Conservation (phyloP, 2,113 vertebrate species). For the Chascanopsetta lugubris region DNA sequence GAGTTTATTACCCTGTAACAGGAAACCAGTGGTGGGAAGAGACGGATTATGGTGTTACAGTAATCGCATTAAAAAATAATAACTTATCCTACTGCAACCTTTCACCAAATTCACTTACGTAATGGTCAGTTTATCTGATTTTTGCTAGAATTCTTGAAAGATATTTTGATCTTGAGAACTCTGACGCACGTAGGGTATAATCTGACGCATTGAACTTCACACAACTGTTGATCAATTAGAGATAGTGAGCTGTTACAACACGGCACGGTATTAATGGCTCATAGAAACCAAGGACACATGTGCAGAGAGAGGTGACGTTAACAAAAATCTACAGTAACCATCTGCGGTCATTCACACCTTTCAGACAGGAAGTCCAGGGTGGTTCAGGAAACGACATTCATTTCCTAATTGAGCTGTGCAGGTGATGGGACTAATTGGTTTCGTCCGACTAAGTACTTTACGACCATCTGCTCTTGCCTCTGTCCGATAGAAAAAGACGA, state of each 20-base stretch:
- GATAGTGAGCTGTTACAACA: background rate
- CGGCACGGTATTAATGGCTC: background rate
- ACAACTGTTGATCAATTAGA: background rate
- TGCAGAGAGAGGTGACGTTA: background rate
- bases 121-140: background rate
- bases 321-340: background rate
- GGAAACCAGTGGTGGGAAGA: slow-evolving; percentile 48
- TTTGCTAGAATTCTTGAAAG: background rate
- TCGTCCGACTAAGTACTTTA: background rate
- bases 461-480: no score
- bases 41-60: slow-evolving; percentile 48
- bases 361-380: background rate
- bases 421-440: background rate
- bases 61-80: slow-evolving; percentile 49
- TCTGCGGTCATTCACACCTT: background rate
- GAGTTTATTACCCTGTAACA: slow-evolving; percentile 35
- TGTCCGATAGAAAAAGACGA: no score
- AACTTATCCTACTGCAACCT: slow-evolving; percentile 10
- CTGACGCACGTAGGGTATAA: background rate
- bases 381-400: background rate
- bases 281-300: background rate
- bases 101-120: background rate
- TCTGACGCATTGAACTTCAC: background rate
- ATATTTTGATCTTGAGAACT: background rate
- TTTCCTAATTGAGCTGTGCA: background rate